phyloP scores from a whole-genome alignment of 2,888 invertebrate species.

The Tipula lateralis region DNA sequence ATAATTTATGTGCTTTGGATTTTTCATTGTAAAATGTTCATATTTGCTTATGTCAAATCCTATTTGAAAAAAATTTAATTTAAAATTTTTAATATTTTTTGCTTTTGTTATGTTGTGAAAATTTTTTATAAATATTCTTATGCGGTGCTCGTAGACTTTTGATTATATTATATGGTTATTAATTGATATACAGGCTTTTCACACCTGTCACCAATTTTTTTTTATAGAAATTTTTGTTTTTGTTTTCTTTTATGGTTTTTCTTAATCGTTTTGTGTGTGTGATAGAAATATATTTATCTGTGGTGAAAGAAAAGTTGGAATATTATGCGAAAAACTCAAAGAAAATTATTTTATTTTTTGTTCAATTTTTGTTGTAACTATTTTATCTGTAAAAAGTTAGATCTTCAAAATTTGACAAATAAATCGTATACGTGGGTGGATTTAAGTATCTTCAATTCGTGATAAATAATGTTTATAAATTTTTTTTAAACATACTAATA shows the following conservation, averaged over 20 bases:
- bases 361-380: neutral
- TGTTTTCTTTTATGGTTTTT: slow-evolving; percentile 26
- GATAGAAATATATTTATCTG: slow-evolving; percentile 24
- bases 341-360: slow-evolving; percentile 11
- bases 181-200: slow-evolving; percentile 28
- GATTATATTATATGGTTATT: slow-evolving; percentile 26
- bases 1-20: slow-evolving; percentile 37
- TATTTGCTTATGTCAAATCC: neutral
- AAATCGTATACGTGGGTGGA: neutral
- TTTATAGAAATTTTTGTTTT: slow-evolving; percentile 26
- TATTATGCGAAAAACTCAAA: slow-evolving; percentile 19
- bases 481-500: neutral
- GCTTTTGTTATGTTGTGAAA: neutral
- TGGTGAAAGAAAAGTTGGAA: slow-evolving; percentile 27
- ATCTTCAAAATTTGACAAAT: neutral
- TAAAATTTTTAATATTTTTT: neutral
- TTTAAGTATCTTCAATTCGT: neutral
- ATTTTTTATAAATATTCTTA: slow-evolving; percentile 12
- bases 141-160: neutral
- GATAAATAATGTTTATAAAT: neutral
- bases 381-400: slow-evolving; percentile 19
- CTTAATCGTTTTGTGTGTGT: slow-evolving; percentile 28
- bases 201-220: slow-evolving; percentile 28
- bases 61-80: neutral
- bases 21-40: too few species aligned